Base-by-base conservation (phyloP, 1,140 invertebrate genomes). In the Brachionus paranguensis region DNA sequence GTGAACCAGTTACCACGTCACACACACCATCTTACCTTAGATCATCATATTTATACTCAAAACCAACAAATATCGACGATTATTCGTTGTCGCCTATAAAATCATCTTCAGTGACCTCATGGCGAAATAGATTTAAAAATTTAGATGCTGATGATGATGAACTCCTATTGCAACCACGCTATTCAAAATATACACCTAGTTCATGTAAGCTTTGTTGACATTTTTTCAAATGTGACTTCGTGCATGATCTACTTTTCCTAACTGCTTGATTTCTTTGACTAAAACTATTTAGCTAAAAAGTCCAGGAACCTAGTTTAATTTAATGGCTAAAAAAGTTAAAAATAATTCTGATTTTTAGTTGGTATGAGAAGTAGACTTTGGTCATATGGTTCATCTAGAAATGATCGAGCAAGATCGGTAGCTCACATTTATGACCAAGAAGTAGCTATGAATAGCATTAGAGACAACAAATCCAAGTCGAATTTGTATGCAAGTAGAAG, bases 1-100 rank as follows among this genome's bases (percentile, higher is more conserved):
- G 43, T 12, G 72, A 76, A 50, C 72, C 72, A 76, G 47, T 17
- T 2, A 50, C 43, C 24, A 50, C 72, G 33, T 50, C 72, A 76
- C 72, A 76, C 17, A 50, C 72, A 76, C 43, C 72, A 20, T 20
- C 41, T 8, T 76, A 76, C 47, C 20, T 76, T 45, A 24, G 72
- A 50, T 50, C 72, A 50, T 76, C 72, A 27, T 76, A 76, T 50
- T 76, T 76, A n/a, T 76, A 76, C n/a, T 76, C 72, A 76, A 76
- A 76, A 29, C 72, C 72, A 4, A 76, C 72, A 50, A 76, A 50
- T 29, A 76, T 76, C 12, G 72, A 76, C 14, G 72, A 76, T 33
- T 76, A 50, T 76, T 76, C 72, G 20, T 17, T 72, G 37, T 41
- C 68, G 43, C 37, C 68, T 17, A 11, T 41, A n/a, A 72, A 72